Conservation (phyloP, 2,113 vertebrate genomes). For the Rhinopomastus cyanomelas region DNA sequence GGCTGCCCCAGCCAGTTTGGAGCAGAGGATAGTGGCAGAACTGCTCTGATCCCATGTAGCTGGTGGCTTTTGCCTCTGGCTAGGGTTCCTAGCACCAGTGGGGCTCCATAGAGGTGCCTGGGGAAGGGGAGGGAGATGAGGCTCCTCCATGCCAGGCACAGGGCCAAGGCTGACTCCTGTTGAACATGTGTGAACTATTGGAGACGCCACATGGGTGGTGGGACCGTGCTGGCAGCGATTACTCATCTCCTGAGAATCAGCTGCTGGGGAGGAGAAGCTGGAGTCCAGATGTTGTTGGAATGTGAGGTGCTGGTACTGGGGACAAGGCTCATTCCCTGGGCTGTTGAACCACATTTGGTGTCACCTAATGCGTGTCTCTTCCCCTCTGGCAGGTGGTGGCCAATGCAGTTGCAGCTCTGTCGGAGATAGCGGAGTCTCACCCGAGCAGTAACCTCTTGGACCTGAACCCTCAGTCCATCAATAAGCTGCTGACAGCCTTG, state of each 20-base stretch:
- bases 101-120: not conserved
- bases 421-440: conserved; percentile 95
- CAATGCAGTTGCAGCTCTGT: conserved; percentile 94
- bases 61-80: not conserved
- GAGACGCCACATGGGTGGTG: not conserved
- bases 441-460: conserved; percentile 97
- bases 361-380: not conserved
- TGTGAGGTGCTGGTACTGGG: rapidly evolving
- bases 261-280: not conserved
- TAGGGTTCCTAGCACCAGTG: not conserved
- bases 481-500: conserved; percentile 95
- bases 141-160: rapidly evolving
- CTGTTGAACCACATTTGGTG: not conserved
- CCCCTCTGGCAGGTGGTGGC: conserved; percentile 86
- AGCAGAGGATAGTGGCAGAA: not conserved
- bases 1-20: rapidly evolving
- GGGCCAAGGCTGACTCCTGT: not conserved
- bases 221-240: not conserved
- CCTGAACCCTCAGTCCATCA: conserved; percentile 97
- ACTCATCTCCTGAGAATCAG: not conserved
- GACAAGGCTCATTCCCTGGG: not conserved
- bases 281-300: not conserved
- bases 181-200: not conserved
- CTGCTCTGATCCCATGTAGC: not conserved
- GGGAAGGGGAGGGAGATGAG: not conserved